A percentile compares a stretch with the other conserved stretches of the same genome.
Evolutionary conservation across 2,888 invertebrate species (phyloP).

Genomic region (Orthonychiurus folsomi): DNA sequence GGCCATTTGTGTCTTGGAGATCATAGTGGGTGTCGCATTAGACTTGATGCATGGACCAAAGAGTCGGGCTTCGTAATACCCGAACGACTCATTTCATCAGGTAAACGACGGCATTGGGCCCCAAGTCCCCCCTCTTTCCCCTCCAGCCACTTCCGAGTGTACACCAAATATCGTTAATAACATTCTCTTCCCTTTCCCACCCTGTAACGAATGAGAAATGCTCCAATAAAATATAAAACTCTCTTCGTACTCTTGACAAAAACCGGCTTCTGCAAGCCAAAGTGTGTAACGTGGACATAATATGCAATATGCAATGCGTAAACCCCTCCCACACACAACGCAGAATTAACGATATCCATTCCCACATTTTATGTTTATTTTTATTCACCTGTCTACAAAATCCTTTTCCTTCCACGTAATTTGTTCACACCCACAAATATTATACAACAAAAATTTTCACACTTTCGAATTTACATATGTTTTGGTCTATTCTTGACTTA

Average conservation of each 20-base stretch:
- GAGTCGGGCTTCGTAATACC: slow-evolving; percentile 19
- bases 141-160: too few relatives aligned
- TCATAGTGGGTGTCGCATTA: slow-evolving; percentile 30
- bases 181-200: slow-evolving; percentile 12
- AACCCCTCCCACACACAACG: too few relatives aligned
- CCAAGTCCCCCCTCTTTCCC: not conserved
- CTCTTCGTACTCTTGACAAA: slow-evolving; percentile 12
- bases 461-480: too few relatives aligned
- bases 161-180: slow-evolving; percentile 21
- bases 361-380: too few relatives aligned
- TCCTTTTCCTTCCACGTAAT: not conserved
- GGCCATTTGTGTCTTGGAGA: slow-evolving; percentile 27
- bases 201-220: slow-evolving; percentile 22
- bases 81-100: slow-evolving; percentile 22
- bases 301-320: too few relatives aligned
- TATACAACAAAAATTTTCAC: too few relatives aligned
- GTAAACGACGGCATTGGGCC: slow-evolving; percentile 15
- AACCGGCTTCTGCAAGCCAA: too few relatives aligned
- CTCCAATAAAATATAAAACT: slow-evolving; percentile 25
- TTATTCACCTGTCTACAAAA: too few relatives aligned
- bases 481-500: too few relatives aligned
- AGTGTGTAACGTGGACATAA: too few relatives aligned
- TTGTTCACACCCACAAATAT: not conserved
- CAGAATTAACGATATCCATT: too few relatives aligned
- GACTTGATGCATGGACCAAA: slow-evolving; percentile 22